A percentile compares a stretch with the other conserved stretches of the same genome.
Evolutionary conservation across 2,113 vertebrate species (phyloP).

Genomic region (Athene noctua): DNA sequence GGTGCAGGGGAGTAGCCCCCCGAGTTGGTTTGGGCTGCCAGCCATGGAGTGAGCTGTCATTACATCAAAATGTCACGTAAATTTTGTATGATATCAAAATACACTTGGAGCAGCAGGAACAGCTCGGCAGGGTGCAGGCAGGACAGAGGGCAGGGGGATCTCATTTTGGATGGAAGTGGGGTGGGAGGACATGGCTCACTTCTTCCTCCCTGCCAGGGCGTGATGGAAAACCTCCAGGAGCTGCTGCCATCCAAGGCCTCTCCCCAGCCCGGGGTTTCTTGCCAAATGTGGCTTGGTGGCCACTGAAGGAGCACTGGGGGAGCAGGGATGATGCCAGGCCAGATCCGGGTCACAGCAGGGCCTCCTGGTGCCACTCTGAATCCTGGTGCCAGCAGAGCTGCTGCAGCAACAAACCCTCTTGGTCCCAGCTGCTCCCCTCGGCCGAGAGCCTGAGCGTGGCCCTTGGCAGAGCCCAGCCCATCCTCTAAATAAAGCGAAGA

Average conservation of each 20-base stretch:
- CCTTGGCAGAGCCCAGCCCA: neutral
- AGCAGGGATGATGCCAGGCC: too few species aligned
- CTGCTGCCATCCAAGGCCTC: neutral
- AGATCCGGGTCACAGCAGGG: fast-evolving
- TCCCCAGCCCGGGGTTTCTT: neutral
- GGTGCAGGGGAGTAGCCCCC: fast-evolving
- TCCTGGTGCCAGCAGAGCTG: neutral
- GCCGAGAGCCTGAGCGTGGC: neutral
- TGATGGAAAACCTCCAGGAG: neutral
- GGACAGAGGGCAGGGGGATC: fast-evolving
- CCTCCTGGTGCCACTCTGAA: neutral
- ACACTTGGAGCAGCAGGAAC: neutral
- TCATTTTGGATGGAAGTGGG: fast-evolving
- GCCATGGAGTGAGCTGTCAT: fast-evolving
- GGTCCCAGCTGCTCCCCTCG: neutral
- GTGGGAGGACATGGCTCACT: neutral
- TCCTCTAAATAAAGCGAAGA: neutral
- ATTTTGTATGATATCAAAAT: too few species aligned
- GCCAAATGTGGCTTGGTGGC: fast-evolving
- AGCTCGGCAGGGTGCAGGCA: neutral
- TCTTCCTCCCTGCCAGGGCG: neutral
- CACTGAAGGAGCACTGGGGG: neutral
- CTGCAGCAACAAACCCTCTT: fast-evolving
- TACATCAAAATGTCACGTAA: too few species aligned
- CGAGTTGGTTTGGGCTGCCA: neutral